phyloP scores from a whole-genome alignment of 2,797 vertebrate genomes.

The Phalloptychus januarius region DNA sequence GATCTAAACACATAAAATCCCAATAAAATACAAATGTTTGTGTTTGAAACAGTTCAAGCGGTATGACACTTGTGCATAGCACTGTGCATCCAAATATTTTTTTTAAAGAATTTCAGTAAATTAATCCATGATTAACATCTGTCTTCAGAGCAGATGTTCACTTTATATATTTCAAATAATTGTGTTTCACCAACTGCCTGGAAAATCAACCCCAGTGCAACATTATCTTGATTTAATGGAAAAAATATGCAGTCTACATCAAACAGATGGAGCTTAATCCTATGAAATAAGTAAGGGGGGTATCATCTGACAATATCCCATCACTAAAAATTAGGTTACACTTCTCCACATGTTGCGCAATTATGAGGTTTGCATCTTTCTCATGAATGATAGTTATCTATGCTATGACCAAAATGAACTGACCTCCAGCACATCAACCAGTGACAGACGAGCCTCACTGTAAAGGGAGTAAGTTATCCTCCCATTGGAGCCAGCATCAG shows the following conservation, averaged over 20 bases:
- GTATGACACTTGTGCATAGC: background rate
- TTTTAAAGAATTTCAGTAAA: background rate
- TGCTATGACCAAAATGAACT: constrained; percentile 21
- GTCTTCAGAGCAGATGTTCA: constrained; percentile 1
- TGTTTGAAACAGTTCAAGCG: background rate
- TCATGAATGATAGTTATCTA: background rate
- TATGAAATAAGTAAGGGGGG: constrained; percentile 11
- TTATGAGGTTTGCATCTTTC: constrained; percentile 18
- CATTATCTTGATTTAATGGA: constrained; percentile 31
- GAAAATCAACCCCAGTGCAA: constrained; percentile 31
- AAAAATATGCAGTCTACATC: constrained; percentile 34
- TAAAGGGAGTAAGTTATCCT: constrained; percentile 94
- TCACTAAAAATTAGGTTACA: constrained; percentile 22
- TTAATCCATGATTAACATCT: background rate
- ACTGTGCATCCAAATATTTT: background rate
- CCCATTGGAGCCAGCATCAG: constrained; percentile 91
- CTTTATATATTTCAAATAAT: constrained; percentile 4
- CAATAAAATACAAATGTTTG: background rate
- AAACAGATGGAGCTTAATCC: constrained; percentile 54
- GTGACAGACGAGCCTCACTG: constrained; percentile 84
- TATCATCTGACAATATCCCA: constrained; percentile 21
- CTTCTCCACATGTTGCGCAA: background rate
- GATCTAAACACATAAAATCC: background rate
- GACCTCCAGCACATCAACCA: constrained; percentile 91
- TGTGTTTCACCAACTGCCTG: constrained; percentile 2